Base-by-base conservation (phyloP, 2,113 vertebrate species). In the Xyrauchen texanus region DNA sequence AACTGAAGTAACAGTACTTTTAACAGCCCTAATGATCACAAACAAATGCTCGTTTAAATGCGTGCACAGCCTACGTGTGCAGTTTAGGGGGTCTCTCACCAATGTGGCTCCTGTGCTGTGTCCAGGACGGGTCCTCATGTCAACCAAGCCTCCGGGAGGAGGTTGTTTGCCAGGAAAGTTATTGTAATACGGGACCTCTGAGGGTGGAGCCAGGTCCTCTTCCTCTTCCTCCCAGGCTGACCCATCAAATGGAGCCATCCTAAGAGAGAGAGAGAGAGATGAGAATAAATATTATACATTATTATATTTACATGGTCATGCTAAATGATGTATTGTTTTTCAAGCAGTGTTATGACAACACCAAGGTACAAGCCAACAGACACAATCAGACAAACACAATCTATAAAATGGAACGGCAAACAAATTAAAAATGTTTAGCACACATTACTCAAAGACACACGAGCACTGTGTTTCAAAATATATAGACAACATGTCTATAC, bases 81-180 rank as follows among this genome's bases (percentile, higher is more conserved):
- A 34, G 12, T 9, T 66, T 11, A 9, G 21, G 21, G 7, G 42
- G 34, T 5, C 10, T 62, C 13, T 93, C 82, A 99, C 97, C 95
- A 99, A 90, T 0, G 97, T 99, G 71, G 96, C 95, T 61, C 96
- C 94, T 67, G 78, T 94, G 91, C 81, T 88, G 74, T 85, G 82
- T 46, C 85, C 92, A 4, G 89, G 89, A 58, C 91, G 92, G 67
- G 88, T 90, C 84, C 97, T 89, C 96, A 98, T 94, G 89, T 99
- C 98, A 78, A 99, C 91, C 0, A 99, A 91, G 0, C 98, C 98
- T 11, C 97, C 97, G 0, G 96, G 92, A 53, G 98, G 98, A 42
- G 98, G 97, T 64, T 98, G 97, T 89, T 99, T 99, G 63, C 96
- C 96, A 0, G 98, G 98, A 83, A 98, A 98, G 82, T 99, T 96